phyloP scores from a whole-genome alignment of 2,888 invertebrate genomes.

The Rhorus exstirpatorius region DNA sequence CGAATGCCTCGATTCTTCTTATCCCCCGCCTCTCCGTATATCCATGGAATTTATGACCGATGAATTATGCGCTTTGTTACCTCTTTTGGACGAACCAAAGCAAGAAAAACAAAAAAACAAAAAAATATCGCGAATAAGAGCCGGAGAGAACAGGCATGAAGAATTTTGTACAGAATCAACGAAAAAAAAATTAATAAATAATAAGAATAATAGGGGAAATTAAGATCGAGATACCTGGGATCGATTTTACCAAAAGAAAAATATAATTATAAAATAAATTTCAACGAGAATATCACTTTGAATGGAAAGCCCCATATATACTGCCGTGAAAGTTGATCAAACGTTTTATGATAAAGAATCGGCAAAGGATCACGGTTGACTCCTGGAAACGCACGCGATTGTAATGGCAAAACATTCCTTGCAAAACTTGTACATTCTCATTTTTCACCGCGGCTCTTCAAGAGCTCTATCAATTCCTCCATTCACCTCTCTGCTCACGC shows the following conservation, averaged over 20 bases:
- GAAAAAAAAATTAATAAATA: conserved; percentile 55
- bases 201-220: conserved; percentile 16
- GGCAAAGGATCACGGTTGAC: too few species aligned
- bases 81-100: conserved; percentile 46
- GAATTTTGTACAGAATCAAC: conserved; percentile 30
- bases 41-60: conserved; percentile 74
- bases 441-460: too few species aligned
- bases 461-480: too few species aligned
- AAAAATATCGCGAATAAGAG: conserved; percentile 7
- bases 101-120: conserved; percentile 10
- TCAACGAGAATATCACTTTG: background rate
- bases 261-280: background rate
- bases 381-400: too few species aligned
- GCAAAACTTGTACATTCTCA: too few species aligned
- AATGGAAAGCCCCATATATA: too few species aligned
- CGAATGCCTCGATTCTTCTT: conserved; percentile 39
- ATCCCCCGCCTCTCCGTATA: conserved; percentile 41
- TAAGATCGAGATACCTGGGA: background rate
- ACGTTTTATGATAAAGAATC: too few species aligned
- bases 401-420: too few species aligned
- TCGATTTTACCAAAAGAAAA: background rate
- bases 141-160: too few species aligned
- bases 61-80: conserved; percentile 75
- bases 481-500: too few species aligned
- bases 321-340: too few species aligned